Percentiles rank a stretch among this genome's conserved stretches.
Evolutionary conservation across 2,888 invertebrate species (phyloP).

Genomic region (Auanema sp.): DNA sequence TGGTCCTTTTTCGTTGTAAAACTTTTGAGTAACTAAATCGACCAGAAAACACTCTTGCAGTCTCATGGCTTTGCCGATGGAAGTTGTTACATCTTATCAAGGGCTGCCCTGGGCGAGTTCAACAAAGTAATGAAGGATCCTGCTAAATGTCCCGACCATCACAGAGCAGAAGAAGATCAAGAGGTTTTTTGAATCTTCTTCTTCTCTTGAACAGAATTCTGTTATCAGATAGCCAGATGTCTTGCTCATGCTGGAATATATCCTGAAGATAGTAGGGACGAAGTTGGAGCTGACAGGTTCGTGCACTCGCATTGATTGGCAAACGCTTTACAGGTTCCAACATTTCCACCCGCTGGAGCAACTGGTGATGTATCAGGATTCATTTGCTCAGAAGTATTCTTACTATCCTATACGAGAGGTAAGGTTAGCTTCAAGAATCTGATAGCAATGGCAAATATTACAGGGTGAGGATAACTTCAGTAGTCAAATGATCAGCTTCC

Average conservation of each 20-base stretch:
- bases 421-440: too few species aligned
- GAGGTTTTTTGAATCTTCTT: slow-evolving; percentile 28
- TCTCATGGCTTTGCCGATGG: slow-evolving; percentile 50
- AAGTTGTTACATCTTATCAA: slow-evolving; percentile 45
- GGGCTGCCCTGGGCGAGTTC: slow-evolving; percentile 34
- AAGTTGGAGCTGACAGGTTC: slow-evolving; percentile 36
- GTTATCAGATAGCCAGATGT: slow-evolving; percentile 42
- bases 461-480: slow-evolving; percentile 44
- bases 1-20: slow-evolving; percentile 52
- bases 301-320: background rate
- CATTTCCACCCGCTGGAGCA: slow-evolving; percentile 51
- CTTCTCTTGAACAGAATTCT: background rate
- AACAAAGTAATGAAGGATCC: slow-evolving; percentile 43
- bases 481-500: slow-evolving; percentile 47
- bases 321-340: slow-evolving; percentile 32
- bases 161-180: slow-evolving; percentile 57
- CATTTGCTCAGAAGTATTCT: slow-evolving; percentile 31
- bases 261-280: slow-evolving; percentile 47
- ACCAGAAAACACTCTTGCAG: slow-evolving; percentile 16
- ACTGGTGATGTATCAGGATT: slow-evolving; percentile 30
- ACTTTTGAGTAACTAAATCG: background rate
- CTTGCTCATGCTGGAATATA: slow-evolving; percentile 44
- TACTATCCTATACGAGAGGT: slow-evolving; percentile 38
- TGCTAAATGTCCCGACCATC: slow-evolving; percentile 48
- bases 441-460: too few species aligned